Evolutionary conservation across 2,113 vertebrate genomes (phyloP), one percentile per base, ranked within the genome.

Genomic region (Charina bottae): DNA sequence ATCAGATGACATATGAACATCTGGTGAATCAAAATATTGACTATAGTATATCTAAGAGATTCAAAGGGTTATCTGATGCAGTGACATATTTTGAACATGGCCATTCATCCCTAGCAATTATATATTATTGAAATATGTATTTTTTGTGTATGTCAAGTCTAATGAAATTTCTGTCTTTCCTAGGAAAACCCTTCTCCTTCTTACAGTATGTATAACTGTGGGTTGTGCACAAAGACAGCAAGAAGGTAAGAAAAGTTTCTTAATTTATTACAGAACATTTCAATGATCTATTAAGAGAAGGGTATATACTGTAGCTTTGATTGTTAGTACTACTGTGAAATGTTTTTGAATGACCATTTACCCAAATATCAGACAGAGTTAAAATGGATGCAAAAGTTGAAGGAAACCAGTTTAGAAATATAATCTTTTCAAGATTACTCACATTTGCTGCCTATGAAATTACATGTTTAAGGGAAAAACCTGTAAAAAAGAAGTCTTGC

Each of bases 161-260:
- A 88, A 88, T 84, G 26, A 28, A 62, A 26, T 85, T 42, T 60
- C 21, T 24, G 55, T 95, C 78, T 54, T 33, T 91, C 97, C n/a
- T 84, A 99, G 99, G 98, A 99, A 98, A 98, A 96, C 97, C 95
- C 93, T 99, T 95, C 96, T 98, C 95, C 96, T 98, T 96, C 96
- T 99, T 97, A 97, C 98, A 97, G 96, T 98, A 99, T 99, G 99
- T 96, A 94, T 97, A 96, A 97, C 97, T 96, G 97, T 97, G 93
- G 96, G 97, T 95, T 96, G 97, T 97, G 97, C 97, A 96, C 97
- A 98, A 97, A 97, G 97, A 94, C 97, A 97, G 95, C 97, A 97
- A 95, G 96, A 96, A 98, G 98, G 98, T 98, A 95, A 98, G 97
- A 93, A 93, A 0, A 0, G 28, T 90, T 89, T 49, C 68, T 95